phyloP scores from a whole-genome alignment of 2,797 vertebrate species.

The Characodon lateralis region DNA sequence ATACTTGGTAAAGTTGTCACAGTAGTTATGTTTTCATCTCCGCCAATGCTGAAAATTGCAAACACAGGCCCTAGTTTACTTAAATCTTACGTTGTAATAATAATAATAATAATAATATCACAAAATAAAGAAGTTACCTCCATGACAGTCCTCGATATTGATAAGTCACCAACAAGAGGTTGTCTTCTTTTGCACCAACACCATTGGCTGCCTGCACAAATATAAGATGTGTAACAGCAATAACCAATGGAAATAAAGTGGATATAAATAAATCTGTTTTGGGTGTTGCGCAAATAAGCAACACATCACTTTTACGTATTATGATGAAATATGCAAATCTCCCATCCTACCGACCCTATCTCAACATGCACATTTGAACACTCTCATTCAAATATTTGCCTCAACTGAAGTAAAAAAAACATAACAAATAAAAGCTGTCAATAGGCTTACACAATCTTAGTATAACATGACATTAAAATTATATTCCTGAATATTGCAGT shows the following conservation, averaged over 20 bases:
- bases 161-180: constrained; percentile 77
- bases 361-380: no score
- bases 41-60: constrained; percentile 86
- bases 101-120: not conserved
- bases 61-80: constrained; percentile 10
- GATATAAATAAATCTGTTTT: not conserved
- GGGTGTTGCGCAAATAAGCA: not conserved
- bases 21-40: constrained; percentile 80
- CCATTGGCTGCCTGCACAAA: constrained; percentile 87
- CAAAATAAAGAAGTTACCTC: constrained; percentile 77
- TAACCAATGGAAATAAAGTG: not conserved
- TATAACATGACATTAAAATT: not conserved
- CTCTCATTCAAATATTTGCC: not conserved
- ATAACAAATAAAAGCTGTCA: not conserved
- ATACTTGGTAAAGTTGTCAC: constrained; percentile 94
- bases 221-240: constrained; percentile 10
- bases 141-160: constrained; percentile 92
- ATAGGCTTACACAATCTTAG: not conserved
- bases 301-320: not conserved
- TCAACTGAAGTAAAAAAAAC: not conserved
- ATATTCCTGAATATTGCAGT: not conserved
- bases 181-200: constrained; percentile 79
- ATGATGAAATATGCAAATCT: not conserved
- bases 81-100: not conserved
- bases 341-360: not conserved